phyloP scores from a whole-genome alignment of 2,888 invertebrate genomes.

The Ochlodes sylvanus region DNA sequence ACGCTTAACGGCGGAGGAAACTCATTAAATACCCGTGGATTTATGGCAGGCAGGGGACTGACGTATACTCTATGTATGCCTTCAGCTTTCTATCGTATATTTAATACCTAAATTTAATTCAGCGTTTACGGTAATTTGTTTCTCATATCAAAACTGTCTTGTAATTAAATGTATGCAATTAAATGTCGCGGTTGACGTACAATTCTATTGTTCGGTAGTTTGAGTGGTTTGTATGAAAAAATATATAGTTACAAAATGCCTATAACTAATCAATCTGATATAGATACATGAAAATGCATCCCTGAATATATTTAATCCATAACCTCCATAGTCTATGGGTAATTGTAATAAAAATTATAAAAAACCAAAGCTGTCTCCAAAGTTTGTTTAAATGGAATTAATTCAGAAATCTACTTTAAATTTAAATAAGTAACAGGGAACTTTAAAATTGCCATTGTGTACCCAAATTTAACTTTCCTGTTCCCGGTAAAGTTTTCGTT shows the following conservation, averaged over 20 bases:
- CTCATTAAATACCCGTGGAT: slow-evolving; percentile 79
- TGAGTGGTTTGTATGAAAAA: no score
- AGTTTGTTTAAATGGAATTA: slow-evolving; percentile 74
- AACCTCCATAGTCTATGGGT: not conserved
- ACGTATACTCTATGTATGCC: slow-evolving; percentile 26
- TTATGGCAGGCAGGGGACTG: slow-evolving; percentile 66
- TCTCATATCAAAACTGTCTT: no score
- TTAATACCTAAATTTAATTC: not conserved
- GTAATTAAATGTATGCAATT: no score
- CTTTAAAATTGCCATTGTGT: slow-evolving; percentile 74
- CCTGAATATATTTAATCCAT: no score
- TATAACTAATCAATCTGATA: no score
- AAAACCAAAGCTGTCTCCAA: slow-evolving; percentile 61
- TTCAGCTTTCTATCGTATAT: slow-evolving; percentile 9
- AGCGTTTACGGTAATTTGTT: not conserved
- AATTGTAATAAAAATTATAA: slow-evolving; percentile 40
- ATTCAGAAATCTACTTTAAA: slow-evolving; percentile 72
- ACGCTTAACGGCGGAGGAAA: slow-evolving; percentile 75
- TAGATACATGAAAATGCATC: no score
- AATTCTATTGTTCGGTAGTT: no score
- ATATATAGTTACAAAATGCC: no score
- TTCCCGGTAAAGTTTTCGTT: slow-evolving; percentile 54
- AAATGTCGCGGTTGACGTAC: no score
- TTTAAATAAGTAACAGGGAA: slow-evolving; percentile 67
- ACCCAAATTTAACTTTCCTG: slow-evolving; percentile 66